Evolutionary conservation across 2,113 vertebrate genomes (phyloP).

Genomic region (Nothocercus julius): DNA sequence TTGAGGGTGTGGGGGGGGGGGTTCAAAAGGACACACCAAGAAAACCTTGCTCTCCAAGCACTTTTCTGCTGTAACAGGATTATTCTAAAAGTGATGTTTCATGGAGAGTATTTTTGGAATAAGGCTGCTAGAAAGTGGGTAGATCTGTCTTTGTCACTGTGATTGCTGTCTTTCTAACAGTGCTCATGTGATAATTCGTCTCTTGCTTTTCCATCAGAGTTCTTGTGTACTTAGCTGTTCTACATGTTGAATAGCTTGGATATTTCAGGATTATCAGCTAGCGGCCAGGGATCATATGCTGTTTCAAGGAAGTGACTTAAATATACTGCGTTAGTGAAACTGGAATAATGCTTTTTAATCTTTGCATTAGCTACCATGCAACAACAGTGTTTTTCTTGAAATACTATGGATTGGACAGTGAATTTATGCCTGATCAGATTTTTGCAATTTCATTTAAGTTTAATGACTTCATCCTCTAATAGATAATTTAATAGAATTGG

Average conservation of each 20-base stretch:
- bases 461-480: not conserved
- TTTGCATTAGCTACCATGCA: not conserved
- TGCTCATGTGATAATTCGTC: not conserved
- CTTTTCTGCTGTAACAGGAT: not conserved
- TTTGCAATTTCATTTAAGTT: not conserved
- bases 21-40: not conserved
- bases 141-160: not conserved
- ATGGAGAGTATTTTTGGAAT: not conserved
- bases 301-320: conserved; percentile 13
- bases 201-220: not conserved
- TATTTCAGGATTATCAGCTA: conserved; percentile 35
- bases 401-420: not conserved
- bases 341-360: not conserved
- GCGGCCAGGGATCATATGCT: not conserved
- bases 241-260: not conserved
- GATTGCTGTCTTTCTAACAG: not conserved
- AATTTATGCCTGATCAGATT: not conserved
- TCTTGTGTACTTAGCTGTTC: not conserved
- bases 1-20: not conserved
- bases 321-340: not conserved
- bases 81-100: not conserved
- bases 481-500: not conserved
- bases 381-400: not conserved
- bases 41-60: not conserved
- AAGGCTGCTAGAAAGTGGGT: not conserved